These are phyloP conservation scores for Alfaro cultratus DNA, from an alignment of 2,797 vertebrate species.

Conservation along the genomic window DNA sequence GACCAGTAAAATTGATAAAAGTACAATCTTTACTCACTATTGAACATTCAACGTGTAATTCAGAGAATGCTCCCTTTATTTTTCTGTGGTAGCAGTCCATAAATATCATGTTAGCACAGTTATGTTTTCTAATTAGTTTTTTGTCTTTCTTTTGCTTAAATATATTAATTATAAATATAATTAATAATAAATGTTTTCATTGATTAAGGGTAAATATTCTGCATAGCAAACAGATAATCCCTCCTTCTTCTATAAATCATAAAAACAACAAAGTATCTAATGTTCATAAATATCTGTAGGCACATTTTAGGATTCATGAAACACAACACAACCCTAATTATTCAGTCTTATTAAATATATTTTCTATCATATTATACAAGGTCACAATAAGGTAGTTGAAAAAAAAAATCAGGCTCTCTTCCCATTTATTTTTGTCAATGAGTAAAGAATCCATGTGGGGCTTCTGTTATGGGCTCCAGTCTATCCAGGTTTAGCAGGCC, in stretches of 20 bases:
- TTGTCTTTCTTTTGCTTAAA: neutral
- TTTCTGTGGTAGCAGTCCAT: neutral
- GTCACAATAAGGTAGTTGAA: neutral
- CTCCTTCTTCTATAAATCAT: neutral
- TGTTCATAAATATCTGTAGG: neutral
- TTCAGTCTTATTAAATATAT: neutral
- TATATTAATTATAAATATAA: neutral
- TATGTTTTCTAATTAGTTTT: neutral
- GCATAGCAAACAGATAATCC: neutral
- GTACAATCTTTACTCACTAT: neutral
- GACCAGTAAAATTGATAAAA: neutral
- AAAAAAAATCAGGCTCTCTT: neutral
- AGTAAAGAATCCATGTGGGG: neutral
- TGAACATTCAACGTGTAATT: neutral
- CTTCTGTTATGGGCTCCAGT: conserved; percentile 7
- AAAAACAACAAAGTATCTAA: neutral
- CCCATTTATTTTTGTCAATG: neutral
- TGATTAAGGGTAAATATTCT: neutral
- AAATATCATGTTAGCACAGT: neutral
- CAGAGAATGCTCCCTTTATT: neutral
- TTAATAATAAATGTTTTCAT: neutral
- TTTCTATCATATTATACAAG: neutral
- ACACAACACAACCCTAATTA: neutral
- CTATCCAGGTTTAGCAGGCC: neutral
- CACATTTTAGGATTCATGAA: neutral